Evolutionary conservation across 2,113 vertebrate genomes (phyloP).

Genomic region (Acanthochromis polyacanthus): DNA sequence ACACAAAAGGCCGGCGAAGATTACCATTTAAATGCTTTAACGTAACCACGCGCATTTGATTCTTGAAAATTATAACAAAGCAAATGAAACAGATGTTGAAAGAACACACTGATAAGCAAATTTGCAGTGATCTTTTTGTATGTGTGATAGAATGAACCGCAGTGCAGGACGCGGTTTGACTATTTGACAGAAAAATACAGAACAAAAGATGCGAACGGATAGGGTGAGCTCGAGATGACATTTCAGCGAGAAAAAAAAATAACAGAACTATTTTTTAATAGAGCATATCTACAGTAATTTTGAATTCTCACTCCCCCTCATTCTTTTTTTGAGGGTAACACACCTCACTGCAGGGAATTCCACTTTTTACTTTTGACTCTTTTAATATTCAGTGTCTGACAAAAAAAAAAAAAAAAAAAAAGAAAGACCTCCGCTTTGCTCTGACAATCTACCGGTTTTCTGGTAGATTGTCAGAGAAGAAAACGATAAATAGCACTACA

Average conservation of each 20-base stretch:
- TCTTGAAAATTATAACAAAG: constrained; percentile 64
- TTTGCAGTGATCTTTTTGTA: constrained; percentile 66
- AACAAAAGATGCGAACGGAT: constrained; percentile 76
- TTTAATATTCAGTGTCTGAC: constrained; percentile 77
- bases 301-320: constrained; percentile 64
- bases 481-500: constrained; percentile 81
- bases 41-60: constrained; percentile 57
- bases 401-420: constrained; percentile 35
- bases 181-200: constrained; percentile 68
- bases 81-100: constrained; percentile 64
- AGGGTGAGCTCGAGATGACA: constrained; percentile 51
- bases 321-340: constrained; percentile 64
- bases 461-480: constrained; percentile 67
- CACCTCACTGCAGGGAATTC: constrained; percentile 78
- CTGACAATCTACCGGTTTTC: constrained; percentile 27
- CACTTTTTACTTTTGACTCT: constrained; percentile 67
- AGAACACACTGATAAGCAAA: constrained; percentile 73
- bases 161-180: constrained; percentile 57
- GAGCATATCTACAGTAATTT: constrained; percentile 67
- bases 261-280: constrained; percentile 59
- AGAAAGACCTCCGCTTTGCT: constrained; percentile 49
- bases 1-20: constrained; percentile 59
- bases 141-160: constrained; percentile 54
- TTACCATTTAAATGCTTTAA: constrained; percentile 72
- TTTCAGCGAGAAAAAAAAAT: constrained; percentile 34